Evolutionary conservation across 2,113 vertebrate species (phyloP), one percentile per base, ranked within the genome.

Genomic region (Tamias sibiricus): DNA sequence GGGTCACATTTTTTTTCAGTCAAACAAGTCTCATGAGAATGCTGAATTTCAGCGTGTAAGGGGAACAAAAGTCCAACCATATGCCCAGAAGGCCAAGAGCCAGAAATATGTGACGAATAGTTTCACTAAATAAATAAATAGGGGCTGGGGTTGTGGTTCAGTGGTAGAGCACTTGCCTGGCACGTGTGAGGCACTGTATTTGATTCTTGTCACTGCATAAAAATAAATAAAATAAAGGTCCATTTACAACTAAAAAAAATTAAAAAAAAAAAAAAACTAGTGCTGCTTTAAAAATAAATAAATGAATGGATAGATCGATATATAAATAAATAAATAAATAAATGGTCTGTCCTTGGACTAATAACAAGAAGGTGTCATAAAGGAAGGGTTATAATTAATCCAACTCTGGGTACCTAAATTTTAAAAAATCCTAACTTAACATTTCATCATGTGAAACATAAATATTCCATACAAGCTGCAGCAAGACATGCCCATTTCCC

Each of bases 331-430:
- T 54, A 57, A 57, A 22, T 20, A 57, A 57, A 22, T 57, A 57
- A 90, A 86, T 69, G 19, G 2, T 26, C 30, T 32, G 69, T 28
- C 62, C 28, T 7, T 75, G 32, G 3, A 52, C 24, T 9, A 85
- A 71, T 62, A 90, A 84, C 57, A 47, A 97, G 35, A 83, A 83
- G 79, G 8, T 80, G 13, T 84, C 81, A 93, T 49, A 84, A 96
- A 42, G 37, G 16, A 87, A 90, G n/a, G 83, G 79, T 62, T 82
- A 69, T 1, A 96, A 76, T 40, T 89, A 88, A 74, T 37, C 28
- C 17, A 85, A 74, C 74, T 86, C 13, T 91, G 72, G 42, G 37
- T 2, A 84, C 17, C 79, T 87, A 37, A 86, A 17, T 35, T 69
- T n/a, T 19, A n/a, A 52, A 66, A 76, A 49, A 26, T 68, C 12